Evolutionary conservation across 2,888 invertebrate genomes (phyloP).

Genomic region (Nymphalis urticae): DNA sequence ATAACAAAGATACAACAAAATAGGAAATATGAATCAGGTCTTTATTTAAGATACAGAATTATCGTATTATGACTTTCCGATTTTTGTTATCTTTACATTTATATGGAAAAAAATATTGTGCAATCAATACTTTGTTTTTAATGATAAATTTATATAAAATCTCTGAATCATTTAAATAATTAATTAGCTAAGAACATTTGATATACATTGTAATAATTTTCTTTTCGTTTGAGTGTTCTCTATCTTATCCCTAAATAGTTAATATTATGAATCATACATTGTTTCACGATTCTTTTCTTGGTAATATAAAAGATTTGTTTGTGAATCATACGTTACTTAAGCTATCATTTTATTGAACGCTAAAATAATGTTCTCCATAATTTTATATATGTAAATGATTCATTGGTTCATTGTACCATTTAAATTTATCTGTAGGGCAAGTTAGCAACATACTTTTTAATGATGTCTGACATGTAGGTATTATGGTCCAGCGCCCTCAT

Average conservation of each 20-base stretch:
- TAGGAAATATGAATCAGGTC: too few relatives aligned
- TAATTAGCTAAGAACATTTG: too few relatives aligned
- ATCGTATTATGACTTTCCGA: too few relatives aligned
- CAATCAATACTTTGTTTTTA: too few relatives aligned
- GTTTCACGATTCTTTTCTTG: slow-evolving; percentile 26
- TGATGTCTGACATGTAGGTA: background rate
- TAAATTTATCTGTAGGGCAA: background rate
- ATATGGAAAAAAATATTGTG: too few relatives aligned
- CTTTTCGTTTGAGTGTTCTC: background rate
- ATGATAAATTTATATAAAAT: too few relatives aligned
- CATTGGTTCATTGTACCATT: slow-evolving; percentile 6
- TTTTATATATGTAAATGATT: background rate
- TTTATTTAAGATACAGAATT: too few relatives aligned
- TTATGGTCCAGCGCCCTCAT: too few relatives aligned
- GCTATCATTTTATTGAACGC: slow-evolving; percentile 10
- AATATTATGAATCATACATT: slow-evolving; percentile 21
- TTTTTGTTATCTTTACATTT: too few relatives aligned
- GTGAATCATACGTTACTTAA: slow-evolving; percentile 23
- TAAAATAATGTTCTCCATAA: slow-evolving; percentile 11
- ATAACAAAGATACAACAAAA: too few relatives aligned
- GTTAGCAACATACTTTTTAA: background rate
- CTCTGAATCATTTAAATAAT: too few relatives aligned
- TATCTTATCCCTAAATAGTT: slow-evolving; percentile 16
- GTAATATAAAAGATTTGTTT: slow-evolving; percentile 16
- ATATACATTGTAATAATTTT: too few relatives aligned